phyloP scores from a whole-genome alignment of 2,888 invertebrate genomes.

The Palloptera scutellata region DNA sequence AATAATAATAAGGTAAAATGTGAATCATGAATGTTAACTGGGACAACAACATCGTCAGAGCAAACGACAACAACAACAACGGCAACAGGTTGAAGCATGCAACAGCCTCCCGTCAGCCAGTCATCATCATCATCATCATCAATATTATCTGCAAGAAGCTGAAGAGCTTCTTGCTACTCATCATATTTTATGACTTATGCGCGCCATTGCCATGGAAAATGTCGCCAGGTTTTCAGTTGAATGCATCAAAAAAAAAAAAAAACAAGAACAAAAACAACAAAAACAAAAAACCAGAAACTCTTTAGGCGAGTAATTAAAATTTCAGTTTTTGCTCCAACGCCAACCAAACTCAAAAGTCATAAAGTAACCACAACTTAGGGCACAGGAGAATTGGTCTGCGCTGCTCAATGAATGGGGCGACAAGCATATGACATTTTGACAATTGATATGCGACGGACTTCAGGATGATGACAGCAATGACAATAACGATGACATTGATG shows the following conservation, averaged over 20 bases:
- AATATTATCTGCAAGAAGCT: background rate
- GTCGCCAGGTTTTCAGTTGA: too few species aligned
- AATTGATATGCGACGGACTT: slow-evolving; percentile 49
- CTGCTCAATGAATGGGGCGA: slow-evolving; percentile 42
- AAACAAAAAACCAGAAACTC: too few species aligned
- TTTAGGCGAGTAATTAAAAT: slow-evolving; percentile 59
- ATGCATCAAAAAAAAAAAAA: too few species aligned
- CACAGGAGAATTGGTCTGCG: slow-evolving; percentile 5
- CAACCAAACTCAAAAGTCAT: too few species aligned
- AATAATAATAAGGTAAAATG: too few species aligned
- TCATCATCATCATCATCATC: too few species aligned
- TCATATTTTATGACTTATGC: background rate
- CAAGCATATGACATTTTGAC: slow-evolving; percentile 63
- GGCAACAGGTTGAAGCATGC: background rate
- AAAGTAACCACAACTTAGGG: slow-evolving; percentile 13
- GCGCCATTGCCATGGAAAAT: too few species aligned
- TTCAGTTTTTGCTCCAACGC: slow-evolving; percentile 42
- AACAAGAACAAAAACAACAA: too few species aligned
- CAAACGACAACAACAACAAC: background rate
- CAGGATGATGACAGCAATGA: background rate
- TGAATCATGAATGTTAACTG: too few species aligned
- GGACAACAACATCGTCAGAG: background rate
- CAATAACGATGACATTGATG: too few species aligned
- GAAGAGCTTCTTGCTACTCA: background rate
- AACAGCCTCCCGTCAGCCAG: too few species aligned